Evolutionary conservation across 30 jellyfish, hydroid and myxozoan species (phyloP).

Genomic region (Hydra vulgaris): DNA sequence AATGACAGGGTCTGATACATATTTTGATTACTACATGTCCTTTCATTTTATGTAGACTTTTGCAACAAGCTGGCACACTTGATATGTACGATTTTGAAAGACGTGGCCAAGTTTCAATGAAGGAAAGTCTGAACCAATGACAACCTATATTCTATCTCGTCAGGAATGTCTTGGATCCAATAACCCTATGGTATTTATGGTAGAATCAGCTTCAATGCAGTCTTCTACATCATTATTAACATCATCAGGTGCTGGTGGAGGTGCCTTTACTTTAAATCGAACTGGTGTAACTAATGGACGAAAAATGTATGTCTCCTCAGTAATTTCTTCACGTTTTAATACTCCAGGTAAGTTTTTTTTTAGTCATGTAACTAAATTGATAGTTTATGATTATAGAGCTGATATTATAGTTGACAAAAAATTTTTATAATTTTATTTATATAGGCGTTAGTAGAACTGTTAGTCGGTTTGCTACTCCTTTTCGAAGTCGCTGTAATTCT

Average conservation of each 20-base stretch:
- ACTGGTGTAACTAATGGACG: slow-evolving; percentile 11
- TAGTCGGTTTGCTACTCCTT: slow-evolving; percentile 30
- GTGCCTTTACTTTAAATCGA: slow-evolving; percentile 20
- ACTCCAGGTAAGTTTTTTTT: background rate
- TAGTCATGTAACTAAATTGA: background rate
- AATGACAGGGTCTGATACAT: too few relatives aligned
- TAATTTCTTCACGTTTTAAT: background rate
- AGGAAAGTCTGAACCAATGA: slow-evolving; percentile 42
- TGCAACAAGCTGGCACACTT: background rate
- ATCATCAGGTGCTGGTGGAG: slow-evolving; percentile 11
- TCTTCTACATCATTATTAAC: background rate
- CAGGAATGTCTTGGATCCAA: background rate
- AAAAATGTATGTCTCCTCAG: background rate
- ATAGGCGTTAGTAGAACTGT: slow-evolving; percentile 14
- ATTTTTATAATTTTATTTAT: too few relatives aligned
- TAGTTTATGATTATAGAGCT: too few relatives aligned
- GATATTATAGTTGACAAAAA: too few relatives aligned
- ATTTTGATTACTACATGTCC: background rate
- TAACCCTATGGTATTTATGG: slow-evolving; percentile 1
- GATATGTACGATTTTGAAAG: slow-evolving; percentile 16
- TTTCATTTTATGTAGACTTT: background rate
- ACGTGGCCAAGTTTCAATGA: slow-evolving; percentile 33
- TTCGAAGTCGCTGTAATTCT: slow-evolving; percentile 30
- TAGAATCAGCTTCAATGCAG: background rate
- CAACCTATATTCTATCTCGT: slow-evolving; percentile 27